Base-by-base conservation (phyloP, 2,888 invertebrate species). In the Brachyptera putata region DNA sequence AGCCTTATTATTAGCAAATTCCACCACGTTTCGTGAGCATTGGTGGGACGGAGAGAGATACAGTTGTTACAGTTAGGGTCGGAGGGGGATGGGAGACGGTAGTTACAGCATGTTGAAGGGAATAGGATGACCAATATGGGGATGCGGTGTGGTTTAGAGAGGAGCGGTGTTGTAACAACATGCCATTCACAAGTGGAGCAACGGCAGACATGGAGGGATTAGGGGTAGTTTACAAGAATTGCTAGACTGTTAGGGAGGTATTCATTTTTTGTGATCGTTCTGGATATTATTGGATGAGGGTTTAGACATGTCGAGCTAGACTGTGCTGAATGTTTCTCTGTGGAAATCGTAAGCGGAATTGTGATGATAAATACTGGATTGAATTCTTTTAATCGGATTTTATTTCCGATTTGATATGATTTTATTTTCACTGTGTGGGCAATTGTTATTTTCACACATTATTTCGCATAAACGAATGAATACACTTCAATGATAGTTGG, bases 1-100 rank as follows among this genome's bases (percentile, higher is more conserved):
- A 53, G 53, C 53, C 53, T 34, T 53, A 53, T 53, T 53, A 53
- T 53, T 53, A 53, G 53, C 53, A 53, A 53, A 53, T 53, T 53
- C 53, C 53, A 53, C 53, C 53, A 53, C 53, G 53, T 53, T 53
- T 36, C 36, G 22, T 16, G 34, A 14, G 34, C 53, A 21, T 21
- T 46, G 46, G 46, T 11, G 5, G 22, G 53, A 53, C 16, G 24
- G 37, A 53, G 53, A 22, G 36, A 53, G 53, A 21, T 22, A 53
- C 16, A 46, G 46, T 21, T 46, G 46, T 46, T 46, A 46, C 41
- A 18, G 21, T 16, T 41, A 18, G 21, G 18, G 46, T 1, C 3
- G 46, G 21, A n/a, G 4, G 46, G 4, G 22, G 34, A 3, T 22
- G 34, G 53, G 21, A 53, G 18, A 34, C 30, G n/a, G 49, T 50